These are phyloP conservation scores for Drosophila jambulina DNA, from an alignment of 1,140 invertebrate genomes.

Conservation along the genomic window DNA sequence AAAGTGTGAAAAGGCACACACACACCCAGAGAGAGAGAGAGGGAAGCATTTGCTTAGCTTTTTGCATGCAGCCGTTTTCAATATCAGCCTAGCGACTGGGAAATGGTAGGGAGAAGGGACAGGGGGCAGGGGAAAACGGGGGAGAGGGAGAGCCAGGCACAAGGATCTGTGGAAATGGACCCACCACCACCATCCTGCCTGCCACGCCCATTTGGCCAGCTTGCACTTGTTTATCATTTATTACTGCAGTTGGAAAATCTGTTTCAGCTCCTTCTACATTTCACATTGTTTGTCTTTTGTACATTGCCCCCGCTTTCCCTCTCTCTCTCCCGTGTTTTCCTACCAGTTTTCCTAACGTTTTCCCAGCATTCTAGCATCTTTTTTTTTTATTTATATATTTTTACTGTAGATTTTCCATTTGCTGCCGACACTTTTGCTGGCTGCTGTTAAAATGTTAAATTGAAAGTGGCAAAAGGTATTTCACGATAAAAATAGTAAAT, in stretches of 20 bases:
- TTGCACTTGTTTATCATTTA: constrained; percentile 79
- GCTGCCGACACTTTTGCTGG: constrained; percentile 25
- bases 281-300: constrained; percentile 48
- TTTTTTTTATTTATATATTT: constrained; percentile 20
- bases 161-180: not conserved
- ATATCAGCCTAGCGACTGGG: constrained; percentile 56
- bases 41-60: constrained; percentile 42
- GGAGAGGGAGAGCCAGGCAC: rapidly evolving
- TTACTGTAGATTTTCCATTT: constrained; percentile 29
- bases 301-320: constrained; percentile 3
- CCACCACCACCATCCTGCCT: not conserved
- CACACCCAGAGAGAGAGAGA: not conserved
- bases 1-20: constrained; percentile 52
- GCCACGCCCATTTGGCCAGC: constrained; percentile 56
- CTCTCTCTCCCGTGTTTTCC: not conserved
- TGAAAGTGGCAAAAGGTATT: constrained; percentile 52
- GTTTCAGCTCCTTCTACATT: constrained; percentile 48
- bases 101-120: not conserved
- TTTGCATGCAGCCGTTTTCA: constrained; percentile 50
- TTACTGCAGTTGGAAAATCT: constrained; percentile 73
- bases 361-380: constrained; percentile 3
- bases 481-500: constrained; percentile 42
- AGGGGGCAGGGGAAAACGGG: not conserved
- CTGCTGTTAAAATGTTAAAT: constrained; percentile 39
- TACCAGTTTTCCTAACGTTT: constrained; percentile 5